Evolutionary conservation across 2,888 invertebrate species (phyloP), one percentile per base, ranked within the genome.

Genomic region (Nudaria mundana): DNA sequence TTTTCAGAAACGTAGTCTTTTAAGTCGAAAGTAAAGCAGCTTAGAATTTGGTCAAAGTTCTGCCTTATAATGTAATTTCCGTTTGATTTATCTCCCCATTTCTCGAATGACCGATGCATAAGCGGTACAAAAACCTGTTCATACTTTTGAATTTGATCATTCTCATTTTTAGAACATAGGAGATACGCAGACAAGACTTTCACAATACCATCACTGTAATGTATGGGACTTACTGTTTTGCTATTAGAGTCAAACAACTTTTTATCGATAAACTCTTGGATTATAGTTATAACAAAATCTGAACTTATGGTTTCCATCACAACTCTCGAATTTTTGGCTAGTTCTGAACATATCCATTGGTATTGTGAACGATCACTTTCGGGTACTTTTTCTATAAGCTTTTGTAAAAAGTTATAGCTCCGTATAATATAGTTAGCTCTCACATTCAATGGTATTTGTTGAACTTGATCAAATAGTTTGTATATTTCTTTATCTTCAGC

Each of bases 401-500:
- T 60, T 63, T 73, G 40, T 52, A 81, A 43, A 48, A 78, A 77
- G 6, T 54, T 66, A 47, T 77, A 78, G 48, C 67, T 64, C 48
- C 75, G 76, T 15, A 69, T 44, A 39, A 75, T 66, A 48, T 63
- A 80, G n/a, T 61, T 56, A 3, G 71, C 57, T 48, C 62, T 63
- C 2, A 81, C 50, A 8, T 44, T 49, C 3, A 43, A 5, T 5
- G 80, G 77, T 24, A 80, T 49, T 12, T 68, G 30, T 22, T 57
- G 23, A 2, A 76, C 61, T 5, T 59, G 15, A 28, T 49, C 30
- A 28, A 83, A 44, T 28, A 66, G 51, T 14, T 69, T 54, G 40
- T 81, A 83, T 34, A 80, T 67, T 38, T 56, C 57, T 42, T 71
- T 66, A 49, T 81, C 73, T 64, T 83, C 82, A 40, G 70, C 57